Evolutionary conservation across 2,888 invertebrate species (phyloP), one percentile per base, ranked within the genome.

Genomic region (Alviniconcha strummeri): DNA sequence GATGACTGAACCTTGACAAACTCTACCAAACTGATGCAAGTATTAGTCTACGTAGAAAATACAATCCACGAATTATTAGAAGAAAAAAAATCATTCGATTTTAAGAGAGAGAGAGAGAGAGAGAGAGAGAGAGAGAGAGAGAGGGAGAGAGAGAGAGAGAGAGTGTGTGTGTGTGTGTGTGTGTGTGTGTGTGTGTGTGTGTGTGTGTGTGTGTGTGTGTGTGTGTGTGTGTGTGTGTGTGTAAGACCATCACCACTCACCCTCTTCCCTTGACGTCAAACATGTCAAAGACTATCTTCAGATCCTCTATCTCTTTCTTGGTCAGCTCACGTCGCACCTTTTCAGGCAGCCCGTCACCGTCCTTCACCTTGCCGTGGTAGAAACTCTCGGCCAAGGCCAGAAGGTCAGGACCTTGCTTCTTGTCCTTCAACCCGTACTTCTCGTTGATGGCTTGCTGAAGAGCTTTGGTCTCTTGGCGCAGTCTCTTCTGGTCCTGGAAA

Each of bases 211-310:
- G 36, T 36, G 36, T 36, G 36, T 36, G 36, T 36, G 36, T 36
- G 36, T 3, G 36, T 36, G 36, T 36, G 36, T 36, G 36, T 36
- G 36, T 36, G 36, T 36, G 36, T 36, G 36, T 36, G 36, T 36
- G 36, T 36, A 36, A 36, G 36, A 36, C 36, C 60, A 60, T 60
- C 55, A 17, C 11, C 55, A 81, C 88, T 81, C 86, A 90, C 91
- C 91, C 91, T 76, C 83, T 88, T 52, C 89, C 88, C 36, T 89
- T 89, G 19, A 88, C 88, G 72, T 91, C 91, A 85, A 89, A 91
- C 86, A 91, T 86, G 83, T 89, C 90, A 85, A 90, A 91, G 54
- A 90, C 87, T 57, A 87, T 83, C 82, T 89, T 88, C 8, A 91
- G 84, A 82, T 91, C 91, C 69, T 87, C 79, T 52, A 91, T 90